Percentiles rank a stretch among this genome's conserved stretches.
These are phyloP conservation scores for Philonicus albiceps DNA, from an alignment of 2,888 invertebrate species.

Conservation along the genomic window DNA sequence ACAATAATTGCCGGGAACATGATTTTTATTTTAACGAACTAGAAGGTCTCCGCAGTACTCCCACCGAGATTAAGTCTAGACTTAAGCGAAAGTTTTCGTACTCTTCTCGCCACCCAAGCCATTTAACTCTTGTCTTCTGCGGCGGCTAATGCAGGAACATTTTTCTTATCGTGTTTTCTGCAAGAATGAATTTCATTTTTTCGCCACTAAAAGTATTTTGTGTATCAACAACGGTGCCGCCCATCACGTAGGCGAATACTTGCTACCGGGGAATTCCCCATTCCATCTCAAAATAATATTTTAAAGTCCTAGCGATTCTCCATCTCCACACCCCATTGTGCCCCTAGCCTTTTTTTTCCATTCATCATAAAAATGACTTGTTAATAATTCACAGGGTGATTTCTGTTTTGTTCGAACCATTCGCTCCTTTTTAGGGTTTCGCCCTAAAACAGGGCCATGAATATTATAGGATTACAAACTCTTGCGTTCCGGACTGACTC, in stretches of 20 bases:
- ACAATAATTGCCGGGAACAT: constrained; percentile 46
- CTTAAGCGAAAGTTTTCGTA: constrained; percentile 30
- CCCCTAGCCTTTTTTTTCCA: not conserved
- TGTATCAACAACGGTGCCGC: not conserved
- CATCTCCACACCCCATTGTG: not conserved
- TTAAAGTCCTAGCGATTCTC: not conserved
- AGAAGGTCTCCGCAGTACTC: not conserved
- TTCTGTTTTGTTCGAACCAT: constrained; percentile 27
- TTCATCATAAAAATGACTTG: constrained; percentile 45
- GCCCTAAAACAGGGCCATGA: not conserved
- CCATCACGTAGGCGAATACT: not conserved
- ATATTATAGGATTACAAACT: constrained; percentile 14
- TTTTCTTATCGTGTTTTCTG: constrained; percentile 50
- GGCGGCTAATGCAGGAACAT: constrained; percentile 46
- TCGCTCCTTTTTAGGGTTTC: not conserved
- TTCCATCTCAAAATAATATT: not conserved
- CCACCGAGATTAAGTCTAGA: constrained; percentile 31
- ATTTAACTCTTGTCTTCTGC: constrained; percentile 18
- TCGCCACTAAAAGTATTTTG: constrained; percentile 1
- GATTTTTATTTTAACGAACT: constrained; percentile 48
- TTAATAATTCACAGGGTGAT: constrained; percentile 42
- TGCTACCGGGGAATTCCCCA: not conserved
- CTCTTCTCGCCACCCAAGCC: not conserved
- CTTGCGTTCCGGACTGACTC: not conserved
- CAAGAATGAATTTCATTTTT: constrained; percentile 47